Evolutionary conservation across 2,113 vertebrate species (phyloP), one percentile per base, ranked within the genome.

Genomic region (Nicator chloris): DNA sequence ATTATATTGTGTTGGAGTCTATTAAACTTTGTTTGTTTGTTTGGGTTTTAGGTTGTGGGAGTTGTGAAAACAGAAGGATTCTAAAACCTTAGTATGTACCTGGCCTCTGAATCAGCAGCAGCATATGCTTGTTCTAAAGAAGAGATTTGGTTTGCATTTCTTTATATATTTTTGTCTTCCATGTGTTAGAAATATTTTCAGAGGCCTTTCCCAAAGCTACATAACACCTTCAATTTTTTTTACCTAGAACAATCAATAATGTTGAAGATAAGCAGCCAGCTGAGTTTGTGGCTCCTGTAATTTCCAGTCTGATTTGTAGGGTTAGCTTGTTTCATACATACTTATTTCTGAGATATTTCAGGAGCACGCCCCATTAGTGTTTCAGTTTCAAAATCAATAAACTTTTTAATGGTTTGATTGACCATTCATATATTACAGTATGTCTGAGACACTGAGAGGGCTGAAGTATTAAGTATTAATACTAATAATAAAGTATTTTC

Each of bases 1-100:
- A 8, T 40, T 51, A 3, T 57, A 15, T n/a, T 57, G 3, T 1
- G 1, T 42, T 85, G 60, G 17, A 10, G 3, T 1, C 0, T 24
- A n/a, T 54, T 31, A 23, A 76, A 15, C 3, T 47, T 42, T 42
- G 1, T 27, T 71, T 57, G 10, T 11, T 16, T 53, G 7, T 42
- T 56, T 19, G 2, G 2, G 1, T 4, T 39, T 75, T 81, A 13
- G 7, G 4, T 57, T 79, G 65, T 35, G 26, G 11, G 22, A 64
- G 14, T 35, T 73, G 33, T 51, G 26, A 65, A 78, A 78, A 37
- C 16, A 40, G 30, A 50, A 31, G 39, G 7, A 35, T 81, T 54
- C 31, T 8, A 21, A 61, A 85, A 63, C 56, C 13, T 44, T 39
- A 7, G 4, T 70, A 9, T 65, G 26, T 40, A 59, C 18, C 26